Percentiles rank a stretch among this genome's conserved stretches.
Evolutionary conservation across 2,888 invertebrate genomes (phyloP).

Genomic region (Rotaria macrura): DNA sequence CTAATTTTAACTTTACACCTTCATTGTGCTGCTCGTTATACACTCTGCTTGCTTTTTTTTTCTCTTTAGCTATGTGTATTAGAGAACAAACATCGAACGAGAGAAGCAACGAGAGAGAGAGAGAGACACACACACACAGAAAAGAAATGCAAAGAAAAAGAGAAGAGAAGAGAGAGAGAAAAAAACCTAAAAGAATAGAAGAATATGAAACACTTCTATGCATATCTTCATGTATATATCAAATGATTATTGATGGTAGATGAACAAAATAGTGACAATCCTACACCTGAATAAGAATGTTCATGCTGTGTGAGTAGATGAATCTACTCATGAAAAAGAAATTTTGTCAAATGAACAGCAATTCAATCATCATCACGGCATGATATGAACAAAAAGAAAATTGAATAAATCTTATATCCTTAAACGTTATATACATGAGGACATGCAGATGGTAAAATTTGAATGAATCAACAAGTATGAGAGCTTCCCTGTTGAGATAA

Average conservation of each 20-base stretch:
- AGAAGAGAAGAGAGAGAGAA: not conserved
- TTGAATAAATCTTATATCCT: not conserved
- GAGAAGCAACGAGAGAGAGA: not conserved
- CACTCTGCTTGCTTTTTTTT: not conserved
- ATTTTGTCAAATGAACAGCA: not conserved
- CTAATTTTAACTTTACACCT: not conserved
- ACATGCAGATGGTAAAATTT: slow-evolving; percentile 11
- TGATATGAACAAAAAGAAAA: not conserved
- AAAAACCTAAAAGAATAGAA: not conserved
- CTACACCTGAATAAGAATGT: not conserved
- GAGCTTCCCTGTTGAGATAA: slow-evolving; percentile 11
- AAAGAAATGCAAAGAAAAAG: not conserved
- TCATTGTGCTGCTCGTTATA: not conserved
- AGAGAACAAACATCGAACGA: not conserved
- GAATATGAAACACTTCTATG: not conserved
- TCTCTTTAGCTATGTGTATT: not conserved
- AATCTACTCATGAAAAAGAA: not conserved
- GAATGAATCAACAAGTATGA: not conserved
- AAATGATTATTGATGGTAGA: not conserved
- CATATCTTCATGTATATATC: not conserved
- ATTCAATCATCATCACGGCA: not conserved
- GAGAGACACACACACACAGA: too few species aligned
- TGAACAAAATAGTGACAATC: not conserved
- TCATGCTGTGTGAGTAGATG: not conserved
- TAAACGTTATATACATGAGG: not conserved